These are phyloP conservation scores for Stichopus horrens DNA, from an alignment of 53 echinoderm and acorn worm species.

Conservation along the genomic window DNA sequence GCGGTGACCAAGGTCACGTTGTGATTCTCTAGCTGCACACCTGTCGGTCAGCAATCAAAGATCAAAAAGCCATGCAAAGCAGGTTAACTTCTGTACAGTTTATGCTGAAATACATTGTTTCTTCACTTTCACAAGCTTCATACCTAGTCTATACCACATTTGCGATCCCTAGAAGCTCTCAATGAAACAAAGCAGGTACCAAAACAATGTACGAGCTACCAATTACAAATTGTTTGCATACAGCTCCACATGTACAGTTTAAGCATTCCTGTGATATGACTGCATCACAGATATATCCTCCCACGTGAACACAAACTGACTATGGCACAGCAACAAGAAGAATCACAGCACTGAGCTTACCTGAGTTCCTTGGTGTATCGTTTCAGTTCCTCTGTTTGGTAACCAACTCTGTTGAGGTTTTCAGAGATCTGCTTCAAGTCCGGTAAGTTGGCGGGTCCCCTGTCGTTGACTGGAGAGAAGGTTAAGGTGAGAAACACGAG, in stretches of 20 bases:
- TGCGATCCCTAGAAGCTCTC: too few species aligned
- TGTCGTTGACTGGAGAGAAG: constrained; percentile 56
- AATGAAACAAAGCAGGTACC: too few species aligned
- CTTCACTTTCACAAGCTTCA: too few species aligned
- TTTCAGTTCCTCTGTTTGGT: constrained; percentile 70
- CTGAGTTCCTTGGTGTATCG: constrained; percentile 74
- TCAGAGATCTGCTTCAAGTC: constrained; percentile 61
- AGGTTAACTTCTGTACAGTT: too few species aligned
- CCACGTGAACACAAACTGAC: not conserved
- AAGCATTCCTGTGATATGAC: not conserved
- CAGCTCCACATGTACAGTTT: not conserved
- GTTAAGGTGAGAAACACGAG: constrained; percentile 66
- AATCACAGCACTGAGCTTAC: constrained; percentile 22
- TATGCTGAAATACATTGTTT: too few species aligned
- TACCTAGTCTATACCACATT: too few species aligned
- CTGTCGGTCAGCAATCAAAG: too few species aligned
- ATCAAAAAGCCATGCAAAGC: too few species aligned
- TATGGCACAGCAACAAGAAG: not conserved
- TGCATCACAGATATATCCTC: not conserved
- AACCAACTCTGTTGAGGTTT: constrained; percentile 63
- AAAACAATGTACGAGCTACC: too few species aligned
- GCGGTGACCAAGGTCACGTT: too few species aligned
- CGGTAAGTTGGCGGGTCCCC: constrained; percentile 35
- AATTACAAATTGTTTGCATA: too few species aligned
- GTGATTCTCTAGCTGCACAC: too few species aligned